Base-by-base conservation (phyloP, 1,140 invertebrate species). In the Vanessa tameamea region DNA sequence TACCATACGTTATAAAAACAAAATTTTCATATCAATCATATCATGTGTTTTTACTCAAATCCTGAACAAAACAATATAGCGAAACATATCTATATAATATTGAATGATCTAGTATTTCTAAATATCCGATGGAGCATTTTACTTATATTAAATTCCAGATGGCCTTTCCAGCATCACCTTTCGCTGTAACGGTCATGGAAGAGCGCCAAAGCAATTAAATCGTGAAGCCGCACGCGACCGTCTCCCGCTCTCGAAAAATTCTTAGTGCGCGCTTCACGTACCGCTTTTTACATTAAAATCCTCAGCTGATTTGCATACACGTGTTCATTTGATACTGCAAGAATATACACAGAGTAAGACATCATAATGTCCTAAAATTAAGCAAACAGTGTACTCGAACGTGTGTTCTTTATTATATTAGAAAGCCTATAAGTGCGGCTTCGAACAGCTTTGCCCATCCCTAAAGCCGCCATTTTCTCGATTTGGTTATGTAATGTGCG, bases 181-280 rank as follows among this genome's bases (percentile, higher is more conserved):
- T 26, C 20, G 69, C 64, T 70, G 64, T 72, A 37, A 59, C 51
- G n/a, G 63, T 37, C 75, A 71, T 90, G 88, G 87, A 87, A 85
- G 80, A 82, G 82, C 76, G 88, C 88, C 88, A 90, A 87, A 87
- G 86, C 88, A 90, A 90, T 90, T 90, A 88, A 88, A 85, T 82
- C 69, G 78, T 82, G 77, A 83, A 82, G 80, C 80, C 78, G 80
- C 79, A 80, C 78, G 81, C 76, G 78, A 81, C 76, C 57, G 75
- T 78, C 73, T 76, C 75, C 47, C 64, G 51, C 64, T 67, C 69
- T 68, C 50, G 51, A 47, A 70, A 69, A 69, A 64, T 57, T 70
- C 67, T 68, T 47, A 65, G 48, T 47, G 75, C 67, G 64, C 14
- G 47, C 43, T 69, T 72, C 31, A 59, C 57, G 43, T 61, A 26